phyloP scores from a whole-genome alignment of 2,113 vertebrate genomes.

The Oreochromis tanganicae region DNA sequence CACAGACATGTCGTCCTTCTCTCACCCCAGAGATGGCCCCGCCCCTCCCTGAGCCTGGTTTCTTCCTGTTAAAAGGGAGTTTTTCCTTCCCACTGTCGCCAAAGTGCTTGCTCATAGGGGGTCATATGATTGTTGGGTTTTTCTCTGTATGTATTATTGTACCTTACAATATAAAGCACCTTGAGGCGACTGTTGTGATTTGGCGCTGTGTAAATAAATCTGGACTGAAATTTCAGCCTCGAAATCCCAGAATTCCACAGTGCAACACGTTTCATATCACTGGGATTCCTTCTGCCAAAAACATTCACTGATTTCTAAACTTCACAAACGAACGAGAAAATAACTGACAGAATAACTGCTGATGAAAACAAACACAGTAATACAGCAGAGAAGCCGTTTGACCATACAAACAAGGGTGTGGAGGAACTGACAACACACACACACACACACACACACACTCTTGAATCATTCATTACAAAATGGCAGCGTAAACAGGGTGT shows the following conservation, averaged over 20 bases:
- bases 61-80: not conserved
- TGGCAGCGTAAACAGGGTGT: conserved; percentile 33
- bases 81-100: not conserved
- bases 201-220: not conserved
- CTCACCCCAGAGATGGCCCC: not conserved
- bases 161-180: rapidly evolving
- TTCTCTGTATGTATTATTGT: not conserved
- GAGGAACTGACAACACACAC: conserved; percentile 6
- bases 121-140: not conserved
- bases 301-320: not conserved
- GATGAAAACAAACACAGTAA: not conserved
- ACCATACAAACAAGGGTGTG: conserved; percentile 46
- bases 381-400: not conserved
- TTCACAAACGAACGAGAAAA: not conserved
- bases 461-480: conserved; percentile 13
- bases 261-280: not conserved
- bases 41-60: not conserved
- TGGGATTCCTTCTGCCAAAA: not conserved
- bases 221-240: not conserved
- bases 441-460: not conserved
- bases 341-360: not conserved
- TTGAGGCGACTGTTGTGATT: rapidly evolving
- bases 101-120: not conserved
- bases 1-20: not conserved
- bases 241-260: not conserved